Base-by-base conservation (phyloP, 2,888 invertebrate genomes). In the Acleris emargana region DNA sequence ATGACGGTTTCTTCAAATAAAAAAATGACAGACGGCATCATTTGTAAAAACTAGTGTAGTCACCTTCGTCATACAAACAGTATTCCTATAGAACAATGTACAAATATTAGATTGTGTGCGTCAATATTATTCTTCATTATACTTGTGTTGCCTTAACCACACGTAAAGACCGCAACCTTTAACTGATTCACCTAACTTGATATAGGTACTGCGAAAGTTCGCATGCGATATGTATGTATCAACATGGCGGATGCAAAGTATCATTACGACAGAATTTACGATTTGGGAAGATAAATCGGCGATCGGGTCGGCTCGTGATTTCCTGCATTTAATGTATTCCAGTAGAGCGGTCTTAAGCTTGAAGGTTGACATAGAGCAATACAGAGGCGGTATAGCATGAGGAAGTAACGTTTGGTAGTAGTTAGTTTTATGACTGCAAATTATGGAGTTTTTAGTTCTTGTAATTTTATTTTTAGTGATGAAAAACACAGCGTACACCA, bases 251-350 rank as follows among this genome's bases (percentile, higher is more conserved):
- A 89, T 85, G 86, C 84, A 80, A 89, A 89, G 86, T 86, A 86
- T 89, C 86, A 87, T 89, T 89, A 87, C 78, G 80, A 80, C 78
- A 81, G 80, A 88, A 91, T 89, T 88, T 90, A 90, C 88, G 87
- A 89, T 88, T 89, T 90, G 86, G 78, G 83, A 89, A 87, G 89
- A 91, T 90, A 91, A 89, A 91, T 89, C 86, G 88, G 84, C 82
- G 81, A 81, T 80, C 84, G 82, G 85, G 81, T 81, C 78, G 77
- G 83, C 77, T 88, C 88, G 89, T 90, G 91, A 90, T 90, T 91
- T 91, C 91, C 91, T 90, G 88, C 82, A 82, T 85, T 79, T 90
- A 91, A 91, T 90, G 82, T 90, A 91, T 91, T 87, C 89, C 75
- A 81, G 79, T 77, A 79, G 81, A 83, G 82, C 81, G 73, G 73